Conservation (phyloP, 2,113 vertebrate genomes). For the Pheucticus melanocephalus region DNA sequence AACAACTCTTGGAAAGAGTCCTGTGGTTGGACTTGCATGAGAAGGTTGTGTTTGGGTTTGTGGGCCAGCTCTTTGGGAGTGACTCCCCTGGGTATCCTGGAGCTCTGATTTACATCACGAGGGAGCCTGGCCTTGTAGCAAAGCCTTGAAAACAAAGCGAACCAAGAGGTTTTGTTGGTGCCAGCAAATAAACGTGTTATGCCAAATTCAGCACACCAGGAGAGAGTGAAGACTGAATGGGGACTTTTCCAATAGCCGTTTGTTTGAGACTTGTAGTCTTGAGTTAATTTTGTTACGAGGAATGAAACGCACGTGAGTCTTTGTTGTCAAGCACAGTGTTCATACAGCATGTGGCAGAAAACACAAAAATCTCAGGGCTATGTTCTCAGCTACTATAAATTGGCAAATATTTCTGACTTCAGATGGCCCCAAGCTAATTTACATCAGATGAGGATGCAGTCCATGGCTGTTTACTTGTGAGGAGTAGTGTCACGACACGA, state of each 20-base stretch:
- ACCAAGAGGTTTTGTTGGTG: neutral
- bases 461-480: neutral
- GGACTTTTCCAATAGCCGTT: neutral
- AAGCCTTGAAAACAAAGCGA: neutral
- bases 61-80: neutral
- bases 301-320: neutral
- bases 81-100: neutral
- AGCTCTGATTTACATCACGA: neutral
- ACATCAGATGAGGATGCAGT: conserved; percentile 55
- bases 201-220: conserved; percentile 37
- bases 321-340: conserved; percentile 35
- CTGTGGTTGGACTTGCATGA: neutral
- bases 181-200: conserved; percentile 15
- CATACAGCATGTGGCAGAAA: neutral
- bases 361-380: conserved; percentile 56
- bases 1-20: neutral
- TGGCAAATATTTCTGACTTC: conserved; percentile 36
- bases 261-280: conserved; percentile 10
- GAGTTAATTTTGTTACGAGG: conserved; percentile 18
- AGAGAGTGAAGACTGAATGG: conserved; percentile 30
- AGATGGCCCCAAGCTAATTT: conserved; percentile 16
- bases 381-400: conserved; percentile 41
- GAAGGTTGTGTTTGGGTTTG: neutral
- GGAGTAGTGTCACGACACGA: neutral
- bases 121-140: neutral